phyloP scores from a whole-genome alignment of 2,888 invertebrate genomes.

The Nymphalis urticae region DNA sequence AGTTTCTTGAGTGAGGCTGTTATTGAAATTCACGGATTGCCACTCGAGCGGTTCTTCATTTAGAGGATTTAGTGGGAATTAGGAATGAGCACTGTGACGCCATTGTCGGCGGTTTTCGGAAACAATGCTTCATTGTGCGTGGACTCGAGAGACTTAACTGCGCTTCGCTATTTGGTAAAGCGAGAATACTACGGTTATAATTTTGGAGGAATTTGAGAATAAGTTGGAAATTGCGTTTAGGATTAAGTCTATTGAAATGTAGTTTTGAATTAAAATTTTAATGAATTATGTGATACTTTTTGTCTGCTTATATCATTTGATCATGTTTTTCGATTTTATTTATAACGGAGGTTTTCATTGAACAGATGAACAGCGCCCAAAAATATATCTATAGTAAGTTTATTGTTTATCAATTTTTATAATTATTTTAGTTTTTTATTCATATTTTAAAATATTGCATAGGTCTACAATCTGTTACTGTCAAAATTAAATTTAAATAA shows the following conservation, averaged over 20 bases:
- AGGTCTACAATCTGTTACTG: too few species aligned
- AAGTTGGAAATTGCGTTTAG: not conserved
- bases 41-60: slow-evolving; percentile 63
- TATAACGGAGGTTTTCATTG: too few species aligned
- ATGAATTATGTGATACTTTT: not conserved
- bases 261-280: not conserved
- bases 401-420: too few species aligned
- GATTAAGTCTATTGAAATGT: not conserved
- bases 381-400: too few species aligned
- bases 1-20: slow-evolving; percentile 55
- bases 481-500: too few species aligned
- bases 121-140: slow-evolving; percentile 70
- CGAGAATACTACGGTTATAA: slow-evolving; percentile 35
- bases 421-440: not conserved
- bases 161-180: slow-evolving; percentile 36
- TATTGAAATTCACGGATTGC: slow-evolving; percentile 65
- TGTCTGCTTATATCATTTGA: too few species aligned
- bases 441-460: too few species aligned
- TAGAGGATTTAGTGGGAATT: slow-evolving; percentile 68
- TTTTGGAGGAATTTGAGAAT: not conserved
- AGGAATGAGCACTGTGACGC: slow-evolving; percentile 60
- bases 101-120: slow-evolving; percentile 61
- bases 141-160: slow-evolving; percentile 45
- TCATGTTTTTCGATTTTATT: too few species aligned
- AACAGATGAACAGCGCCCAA: too few species aligned